These are phyloP conservation scores for Thunnus thynnus DNA, from an alignment of 2,113 vertebrate species.

Conservation along the genomic window DNA sequence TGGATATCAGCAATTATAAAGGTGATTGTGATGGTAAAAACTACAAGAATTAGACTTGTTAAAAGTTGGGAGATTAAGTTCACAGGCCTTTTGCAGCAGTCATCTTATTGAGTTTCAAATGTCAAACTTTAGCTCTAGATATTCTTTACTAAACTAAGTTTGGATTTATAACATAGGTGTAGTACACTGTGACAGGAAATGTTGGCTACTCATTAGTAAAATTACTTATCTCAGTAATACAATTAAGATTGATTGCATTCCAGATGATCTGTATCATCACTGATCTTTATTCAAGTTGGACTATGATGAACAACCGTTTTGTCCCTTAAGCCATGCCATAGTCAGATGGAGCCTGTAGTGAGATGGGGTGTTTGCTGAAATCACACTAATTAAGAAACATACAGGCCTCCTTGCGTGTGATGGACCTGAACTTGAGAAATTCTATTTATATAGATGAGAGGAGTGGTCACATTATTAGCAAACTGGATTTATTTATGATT, in stretches of 20 bases:
- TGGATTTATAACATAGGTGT: too few relatives aligned
- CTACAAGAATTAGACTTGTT: too few relatives aligned
- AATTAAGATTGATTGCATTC: background rate
- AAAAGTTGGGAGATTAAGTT: too few relatives aligned
- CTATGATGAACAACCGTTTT: background rate
- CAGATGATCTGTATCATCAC: background rate
- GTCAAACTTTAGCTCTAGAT: too few relatives aligned
- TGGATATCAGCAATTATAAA: too few relatives aligned
- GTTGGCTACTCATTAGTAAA: too few relatives aligned
- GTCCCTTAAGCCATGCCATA: background rate
- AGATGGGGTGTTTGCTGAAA: constrained; percentile 11
- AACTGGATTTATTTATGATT: background rate
- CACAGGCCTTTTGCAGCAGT: too few relatives aligned
- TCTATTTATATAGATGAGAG: background rate
- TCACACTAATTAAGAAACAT: constrained; percentile 16
- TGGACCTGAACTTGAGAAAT: background rate
- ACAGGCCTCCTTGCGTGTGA: background rate
- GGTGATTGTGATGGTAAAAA: too few relatives aligned
- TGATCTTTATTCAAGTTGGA: background rate
- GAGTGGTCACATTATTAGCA: background rate
- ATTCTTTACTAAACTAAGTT: too few relatives aligned
- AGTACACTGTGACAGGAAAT: too few relatives aligned
- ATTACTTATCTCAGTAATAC: too few relatives aligned
- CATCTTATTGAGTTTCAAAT: too few relatives aligned
- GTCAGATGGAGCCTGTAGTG: constrained; percentile 2